Evolutionary conservation across 2,888 invertebrate species (phyloP).

Genomic region (Lymantria monacha): DNA sequence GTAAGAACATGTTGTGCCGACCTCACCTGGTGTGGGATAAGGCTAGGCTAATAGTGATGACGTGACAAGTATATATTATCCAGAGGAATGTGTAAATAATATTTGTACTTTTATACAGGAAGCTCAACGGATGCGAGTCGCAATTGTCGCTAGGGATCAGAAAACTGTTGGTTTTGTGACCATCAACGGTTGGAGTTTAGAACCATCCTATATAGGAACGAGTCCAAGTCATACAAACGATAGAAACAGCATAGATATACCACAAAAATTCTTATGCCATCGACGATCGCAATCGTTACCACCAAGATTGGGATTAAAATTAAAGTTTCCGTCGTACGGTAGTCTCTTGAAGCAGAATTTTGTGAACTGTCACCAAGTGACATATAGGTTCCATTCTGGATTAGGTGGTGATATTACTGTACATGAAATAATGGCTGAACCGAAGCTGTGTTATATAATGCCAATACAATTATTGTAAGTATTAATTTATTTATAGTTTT

Average conservation of each 20-base stretch:
- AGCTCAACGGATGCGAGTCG: conserved; percentile 82
- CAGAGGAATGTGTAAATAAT: background rate
- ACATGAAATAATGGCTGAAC: conserved; percentile 96
- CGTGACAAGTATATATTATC: too few relatives aligned
- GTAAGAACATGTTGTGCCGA: too few relatives aligned
- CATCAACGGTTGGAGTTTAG: conserved; percentile 92
- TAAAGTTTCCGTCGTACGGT: conserved; percentile 91
- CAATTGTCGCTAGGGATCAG: conserved; percentile 82
- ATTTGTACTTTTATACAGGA: conserved; percentile 45
- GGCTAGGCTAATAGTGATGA: too few relatives aligned
- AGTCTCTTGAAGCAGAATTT: conserved; percentile 87
- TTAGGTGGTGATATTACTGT: conserved; percentile 96
- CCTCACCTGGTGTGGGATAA: too few relatives aligned
- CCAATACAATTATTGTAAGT: conserved; percentile 94
- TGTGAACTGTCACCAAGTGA: conserved; percentile 87
- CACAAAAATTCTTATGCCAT: conserved; percentile 64
- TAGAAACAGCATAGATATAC: conserved; percentile 62
- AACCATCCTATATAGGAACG: conserved; percentile 87
- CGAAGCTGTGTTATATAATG: conserved; percentile 91
- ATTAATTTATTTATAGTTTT: conserved; percentile 3
- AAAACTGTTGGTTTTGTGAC: conserved; percentile 92
- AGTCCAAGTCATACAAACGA: conserved; percentile 85
- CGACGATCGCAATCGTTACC: conserved; percentile 93
- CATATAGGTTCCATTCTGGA: conserved; percentile 95
- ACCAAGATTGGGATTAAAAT: conserved; percentile 89